Evolutionary conservation across 2,113 vertebrate genomes (phyloP), one percentile per base, ranked within the genome.

Genomic region (Perognathus longimembris): DNA sequence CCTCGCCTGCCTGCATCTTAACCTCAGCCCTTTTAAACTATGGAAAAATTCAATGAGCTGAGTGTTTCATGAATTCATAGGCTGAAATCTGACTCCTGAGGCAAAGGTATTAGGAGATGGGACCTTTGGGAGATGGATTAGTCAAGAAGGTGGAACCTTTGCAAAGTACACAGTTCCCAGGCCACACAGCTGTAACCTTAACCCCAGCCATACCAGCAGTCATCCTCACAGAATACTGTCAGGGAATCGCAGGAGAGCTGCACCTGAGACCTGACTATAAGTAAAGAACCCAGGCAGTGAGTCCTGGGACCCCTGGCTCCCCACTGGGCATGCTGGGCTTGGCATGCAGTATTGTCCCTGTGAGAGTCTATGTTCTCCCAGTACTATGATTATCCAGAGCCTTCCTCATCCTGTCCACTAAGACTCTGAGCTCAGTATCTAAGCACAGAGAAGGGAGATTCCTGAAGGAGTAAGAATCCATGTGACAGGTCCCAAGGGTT

Each of bases 311-410:
- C 2, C 38, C 26, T 30, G 24, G 10, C 42, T 57, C 70, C 14
- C 8, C 2, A 4, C 15, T 24, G 70, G 34, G 7, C 5, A 6
- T 54, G 30, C 1, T 8, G 28, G 40, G 15, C 36, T 1, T 20
- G 4, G 80, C 0, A 1, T 36, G 28, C 24, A 54, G 86, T 34
- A 45, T 22, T 77, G 57, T 30, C 24, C 21, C 6, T 22, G 79
- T 28, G 17, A 17, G 57, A 38, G 34, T 14, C 54, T 10, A 4
- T 6, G 7, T 21, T 64, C 30, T 20, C 40, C 38, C 32, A 2
- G 21, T 0, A 7, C 45, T 18, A 0, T 5, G 7, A 54, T 21
- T 45, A 2, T 24, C n/a, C 18, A 9, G 67, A 70, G 22, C 70
- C 85, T 7, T 4, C 61, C 22, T 59, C 17, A 2, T 34, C 18